Base-by-base conservation (phyloP, 2,113 vertebrate genomes). In the Cynocephalus volans region DNA sequence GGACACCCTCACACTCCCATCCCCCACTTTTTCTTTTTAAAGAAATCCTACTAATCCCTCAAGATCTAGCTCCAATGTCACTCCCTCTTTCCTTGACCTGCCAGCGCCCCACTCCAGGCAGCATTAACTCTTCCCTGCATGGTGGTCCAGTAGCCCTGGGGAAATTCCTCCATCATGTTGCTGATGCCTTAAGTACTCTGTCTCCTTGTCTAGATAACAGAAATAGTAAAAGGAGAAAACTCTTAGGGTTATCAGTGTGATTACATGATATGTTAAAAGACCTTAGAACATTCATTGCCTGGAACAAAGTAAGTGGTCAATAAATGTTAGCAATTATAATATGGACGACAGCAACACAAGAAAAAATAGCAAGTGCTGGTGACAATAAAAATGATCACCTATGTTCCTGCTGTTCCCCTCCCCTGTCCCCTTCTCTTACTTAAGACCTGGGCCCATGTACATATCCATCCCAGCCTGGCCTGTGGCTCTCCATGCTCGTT, bases 371-470 rank as follows among this genome's bases (percentile, higher is more conserved):
- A 6, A 4, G 45, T 2, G 17, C 48, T 15, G 45, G 45, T 0
- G 12, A 85, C 1, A 0, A 45, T 2, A 14, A 31, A 8, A 3
- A 10, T 17, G 0, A 8, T 24, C 41, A 41, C 41, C 41, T 41
- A 41, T 41, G 41, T 41, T 41, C 3, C 41, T 41, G 41, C 41
- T 41, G 41, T 41, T 41, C 21, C n/a, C 41, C 31, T 36, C 3
- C 15, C 15, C 73, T 24, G 4, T 28, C 73, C 5, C 48, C 17
- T 72, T 15, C 23, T 76, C 52, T 84, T 10, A 41, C 23, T 18
- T 41, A 36, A 54, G 50, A 81, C 18, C 11, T 9, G 36, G 70
- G 3, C 36, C 67, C n/a, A 1, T 6, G 4, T 2, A 5, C 0
- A 15, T 9, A 15, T 45, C 60, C 45, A 23, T 11, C 65, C 26